Evolutionary conservation across 2,888 invertebrate species (phyloP).

Genomic region (Acanthoscelides obtectus): DNA sequence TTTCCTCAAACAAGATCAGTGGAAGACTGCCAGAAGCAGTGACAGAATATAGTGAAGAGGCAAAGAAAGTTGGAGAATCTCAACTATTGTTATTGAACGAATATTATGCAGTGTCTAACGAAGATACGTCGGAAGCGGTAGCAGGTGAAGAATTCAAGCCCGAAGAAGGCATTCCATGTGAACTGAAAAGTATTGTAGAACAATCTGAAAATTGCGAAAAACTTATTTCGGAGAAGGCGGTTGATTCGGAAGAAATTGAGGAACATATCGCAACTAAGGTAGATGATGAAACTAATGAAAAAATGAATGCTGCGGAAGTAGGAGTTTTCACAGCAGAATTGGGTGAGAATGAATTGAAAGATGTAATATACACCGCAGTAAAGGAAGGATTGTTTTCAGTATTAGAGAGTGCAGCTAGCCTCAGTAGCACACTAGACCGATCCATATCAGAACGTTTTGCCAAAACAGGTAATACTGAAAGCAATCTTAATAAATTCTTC

Average conservation of each 20-base stretch:
- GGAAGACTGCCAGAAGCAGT: no score
- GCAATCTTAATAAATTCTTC: neutral
- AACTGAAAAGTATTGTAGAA: neutral
- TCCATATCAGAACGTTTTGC: neutral
- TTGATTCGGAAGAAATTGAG: neutral
- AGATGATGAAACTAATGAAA: neutral
- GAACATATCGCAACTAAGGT: neutral
- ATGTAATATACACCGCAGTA: neutral
- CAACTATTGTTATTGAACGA: no score
- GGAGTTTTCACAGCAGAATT: neutral
- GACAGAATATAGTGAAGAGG: no score
- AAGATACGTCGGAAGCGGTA: no score
- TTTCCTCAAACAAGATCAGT: no score
- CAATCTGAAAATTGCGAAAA: neutral
- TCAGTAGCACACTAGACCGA: neutral
- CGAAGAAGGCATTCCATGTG: neutral
- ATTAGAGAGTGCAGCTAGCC: neutral
- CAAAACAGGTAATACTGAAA: neutral
- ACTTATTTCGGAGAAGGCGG: neutral
- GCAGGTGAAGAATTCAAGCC: no score
- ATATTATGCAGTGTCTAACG: no score
- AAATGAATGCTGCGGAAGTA: neutral
- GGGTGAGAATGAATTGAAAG: neutral
- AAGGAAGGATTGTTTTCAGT: neutral
- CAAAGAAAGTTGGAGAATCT: no score